Evolutionary conservation across 1,140 invertebrate genomes (phyloP), one percentile per base, ranked within the genome.

Genomic region (Teleogryllus occipitalis): DNA sequence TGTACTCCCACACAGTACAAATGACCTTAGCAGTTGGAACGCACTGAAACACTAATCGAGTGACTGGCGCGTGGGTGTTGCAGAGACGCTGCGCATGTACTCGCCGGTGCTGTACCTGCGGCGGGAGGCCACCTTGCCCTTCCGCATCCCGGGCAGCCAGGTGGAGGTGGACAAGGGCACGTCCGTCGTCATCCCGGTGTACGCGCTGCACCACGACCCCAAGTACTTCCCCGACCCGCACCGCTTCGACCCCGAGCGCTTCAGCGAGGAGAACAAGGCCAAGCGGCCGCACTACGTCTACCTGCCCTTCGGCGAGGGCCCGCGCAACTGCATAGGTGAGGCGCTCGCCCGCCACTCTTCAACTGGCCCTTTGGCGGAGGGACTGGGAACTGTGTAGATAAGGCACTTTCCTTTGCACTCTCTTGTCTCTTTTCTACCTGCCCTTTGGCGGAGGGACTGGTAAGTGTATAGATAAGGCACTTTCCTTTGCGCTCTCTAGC

Each of bases 191-290:
- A 84, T 89, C 47, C 84, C 88, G 0, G 75, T 87, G 0, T 79
- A 83, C 46, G 87, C 85, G 7, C 81, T 89, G 0, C 87, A 89
- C 8, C 83, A 82, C 8, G 89, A 93, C 82, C 83, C 87, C 0
- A 83, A 90, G 76, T 87, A 87, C 72, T 93, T 87, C 83, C 85
- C 89, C 5, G 85, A 93, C 79, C 91, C 92, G 0, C 85, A 90
- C 5, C 83, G 83, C n/a, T 93, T 91, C 82, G 87, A 91, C 84
- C 92, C 92, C 0, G 89, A 92, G 77, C 84, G 91, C 81, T 93
- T 92, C 82, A 82, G 85, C 0, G 84, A 87, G 15, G 82, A 84
- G 14, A 84, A 86, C n/a, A 84, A 85, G 39, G 80, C 82, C 0
- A 72, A 78, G 1, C 83, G 81, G n/a, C 54, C 82, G 8, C 81